Evolutionary conservation across 2,888 invertebrate genomes (phyloP).

Genomic region (Balanococcus diminutus): DNA sequence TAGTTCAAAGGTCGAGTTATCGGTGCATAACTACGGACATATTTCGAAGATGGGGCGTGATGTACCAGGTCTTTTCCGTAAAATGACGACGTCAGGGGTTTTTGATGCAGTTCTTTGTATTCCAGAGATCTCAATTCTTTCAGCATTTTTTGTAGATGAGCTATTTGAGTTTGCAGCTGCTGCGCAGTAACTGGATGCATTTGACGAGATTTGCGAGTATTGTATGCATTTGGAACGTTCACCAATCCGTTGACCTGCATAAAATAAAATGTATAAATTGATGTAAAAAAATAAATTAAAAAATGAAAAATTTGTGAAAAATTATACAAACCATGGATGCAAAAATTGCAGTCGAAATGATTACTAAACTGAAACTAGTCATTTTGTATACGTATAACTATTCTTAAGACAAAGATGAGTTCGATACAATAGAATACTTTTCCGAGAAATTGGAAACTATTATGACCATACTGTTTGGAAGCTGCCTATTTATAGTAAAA

Average conservation of each 20-base stretch:
- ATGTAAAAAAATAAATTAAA: background rate
- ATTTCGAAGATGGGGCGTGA: background rate
- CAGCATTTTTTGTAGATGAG: background rate
- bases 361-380: background rate
- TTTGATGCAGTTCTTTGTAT: background rate
- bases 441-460: background rate
- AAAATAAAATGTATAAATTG: background rate
- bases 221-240: background rate
- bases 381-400: background rate
- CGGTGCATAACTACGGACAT: background rate
- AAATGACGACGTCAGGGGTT: background rate
- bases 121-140: background rate
- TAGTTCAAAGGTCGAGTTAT: background rate
- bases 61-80: background rate
- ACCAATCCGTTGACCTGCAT: background rate
- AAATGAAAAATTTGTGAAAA: background rate
- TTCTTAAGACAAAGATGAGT: background rate
- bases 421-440: background rate
- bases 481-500: background rate
- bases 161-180: background rate
- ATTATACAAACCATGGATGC: background rate
- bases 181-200: background rate
- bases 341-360: background rate
- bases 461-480: background rate
- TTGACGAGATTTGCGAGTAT: background rate